Evolutionary conservation across 2,888 invertebrate genomes (phyloP).

Genomic region (Euplagia quadripunctaria): DNA sequence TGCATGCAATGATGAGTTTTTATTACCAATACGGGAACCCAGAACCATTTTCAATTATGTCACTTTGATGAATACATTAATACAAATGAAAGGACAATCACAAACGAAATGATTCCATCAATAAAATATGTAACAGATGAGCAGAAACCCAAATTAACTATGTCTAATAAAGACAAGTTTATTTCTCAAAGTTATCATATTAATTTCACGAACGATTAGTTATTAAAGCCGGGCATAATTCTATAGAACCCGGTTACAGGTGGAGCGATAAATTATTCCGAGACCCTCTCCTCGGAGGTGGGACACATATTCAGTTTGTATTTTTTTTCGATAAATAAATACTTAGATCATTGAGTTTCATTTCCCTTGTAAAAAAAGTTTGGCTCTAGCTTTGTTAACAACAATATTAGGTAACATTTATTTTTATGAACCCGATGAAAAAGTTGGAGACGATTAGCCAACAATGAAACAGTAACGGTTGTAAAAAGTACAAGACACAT

Average conservation of each 20-base stretch:
- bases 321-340: conserved; percentile 25
- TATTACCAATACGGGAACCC: neutral
- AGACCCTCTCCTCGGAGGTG: conserved; percentile 50
- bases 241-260: conserved; percentile 57
- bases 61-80: neutral
- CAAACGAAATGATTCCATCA: conserved; percentile 7
- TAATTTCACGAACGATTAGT: conserved; percentile 67
- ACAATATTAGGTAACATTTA: neutral
- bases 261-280: conserved; percentile 61
- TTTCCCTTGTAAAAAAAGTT: conserved; percentile 19
- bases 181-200: conserved; percentile 64
- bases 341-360: conserved; percentile 6
- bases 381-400: conserved; percentile 2
- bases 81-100: neutral
- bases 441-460: neutral
- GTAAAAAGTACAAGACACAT: neutral
- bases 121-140: conserved; percentile 23
- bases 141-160: conserved; percentile 45
- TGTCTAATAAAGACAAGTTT: conserved; percentile 47
- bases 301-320: conserved; percentile 55
- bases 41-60: neutral
- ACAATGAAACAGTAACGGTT: neutral
- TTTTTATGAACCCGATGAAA: neutral
- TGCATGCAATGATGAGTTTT: neutral
- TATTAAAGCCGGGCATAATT: conserved; percentile 58